Evolutionary conservation across 2,113 vertebrate species (phyloP), one percentile per base, ranked within the genome.

Genomic region (Rhabdornis inornatus): DNA sequence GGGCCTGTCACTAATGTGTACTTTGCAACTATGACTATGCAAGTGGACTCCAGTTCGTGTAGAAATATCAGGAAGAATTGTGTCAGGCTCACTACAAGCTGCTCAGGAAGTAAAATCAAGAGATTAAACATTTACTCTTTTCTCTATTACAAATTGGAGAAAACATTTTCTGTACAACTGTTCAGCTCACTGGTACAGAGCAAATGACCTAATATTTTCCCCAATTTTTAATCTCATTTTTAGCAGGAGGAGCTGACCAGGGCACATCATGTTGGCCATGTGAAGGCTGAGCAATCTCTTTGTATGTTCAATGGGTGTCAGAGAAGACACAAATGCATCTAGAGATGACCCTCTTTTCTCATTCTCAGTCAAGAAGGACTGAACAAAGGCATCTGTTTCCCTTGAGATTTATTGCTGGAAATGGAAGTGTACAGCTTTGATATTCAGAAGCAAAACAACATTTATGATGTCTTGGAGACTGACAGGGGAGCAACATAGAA

Each of bases 251-350:
- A 74, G 16, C 8, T 77, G 31, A 45, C 18, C 53, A 37, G 19
- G 19, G 15, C 8, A 25, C 20, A 59, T 7, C 21, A 37, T 39
- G 5, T 13, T 93, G 74, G 40, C 10, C 37, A 15, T 0, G 0
- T 10, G 52, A n/a, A 42, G 27, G 25, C 35, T n/a, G 24, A 94
- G 30, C 8, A 47, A 71, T 42, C 22, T 65, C 31, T 83, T 55
- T 66, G 6, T 9, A 2, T 55, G 25, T 70, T 61, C 84, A 78
- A 20, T 16, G 22, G 4, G 9, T 44, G 44, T 7, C 23, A 90
- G 64, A 74, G 52, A 66, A 79, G 35, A 74, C 23, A 66, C 42
- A 81, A 42, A 55, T 17, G 14, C 7, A 57, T 42, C 21, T 68
- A 50, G 30, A 83, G 16, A 60, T 4, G 1, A 64, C 2, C 4